These are phyloP conservation scores for Tetrao urogallus DNA, from an alignment of 2,113 vertebrate species.

Conservation along the genomic window DNA sequence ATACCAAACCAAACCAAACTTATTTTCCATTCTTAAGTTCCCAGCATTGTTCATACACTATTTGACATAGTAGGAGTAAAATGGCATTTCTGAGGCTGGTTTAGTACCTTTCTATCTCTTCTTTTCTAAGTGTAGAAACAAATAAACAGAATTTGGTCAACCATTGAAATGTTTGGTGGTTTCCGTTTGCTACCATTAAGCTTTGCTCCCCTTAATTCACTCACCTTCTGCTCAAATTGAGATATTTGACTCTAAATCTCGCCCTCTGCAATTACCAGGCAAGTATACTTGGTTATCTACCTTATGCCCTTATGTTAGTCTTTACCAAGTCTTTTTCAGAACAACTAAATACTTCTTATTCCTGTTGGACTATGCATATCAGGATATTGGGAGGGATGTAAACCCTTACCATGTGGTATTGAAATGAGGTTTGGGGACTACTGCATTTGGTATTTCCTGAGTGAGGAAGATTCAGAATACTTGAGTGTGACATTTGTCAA, in stretches of 20 bases:
- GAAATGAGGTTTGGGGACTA: neutral
- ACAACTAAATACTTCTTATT: neutral
- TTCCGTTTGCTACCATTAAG: neutral
- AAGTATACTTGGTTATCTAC: neutral
- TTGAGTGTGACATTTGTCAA: neutral
- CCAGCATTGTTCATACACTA: neutral
- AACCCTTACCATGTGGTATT: neutral
- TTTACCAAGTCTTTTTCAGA: neutral
- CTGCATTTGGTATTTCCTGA: neutral
- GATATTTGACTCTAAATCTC: neutral
- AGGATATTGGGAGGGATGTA: neutral
- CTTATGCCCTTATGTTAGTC: neutral
- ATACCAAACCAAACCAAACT: neutral
- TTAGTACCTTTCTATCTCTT: neutral
- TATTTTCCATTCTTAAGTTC: neutral
- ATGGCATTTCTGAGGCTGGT: neutral
- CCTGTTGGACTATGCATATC: fast-evolving
- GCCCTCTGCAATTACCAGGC: neutral
- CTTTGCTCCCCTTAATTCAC: neutral
- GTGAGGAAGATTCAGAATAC: neutral
- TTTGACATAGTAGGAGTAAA: neutral
- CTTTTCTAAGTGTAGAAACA: neutral
- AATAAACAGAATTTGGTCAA: neutral
- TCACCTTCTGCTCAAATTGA: neutral
- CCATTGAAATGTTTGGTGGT: neutral